Evolutionary conservation across 2,113 vertebrate genomes (phyloP).

Genomic region (Balaeniceps rex): DNA sequence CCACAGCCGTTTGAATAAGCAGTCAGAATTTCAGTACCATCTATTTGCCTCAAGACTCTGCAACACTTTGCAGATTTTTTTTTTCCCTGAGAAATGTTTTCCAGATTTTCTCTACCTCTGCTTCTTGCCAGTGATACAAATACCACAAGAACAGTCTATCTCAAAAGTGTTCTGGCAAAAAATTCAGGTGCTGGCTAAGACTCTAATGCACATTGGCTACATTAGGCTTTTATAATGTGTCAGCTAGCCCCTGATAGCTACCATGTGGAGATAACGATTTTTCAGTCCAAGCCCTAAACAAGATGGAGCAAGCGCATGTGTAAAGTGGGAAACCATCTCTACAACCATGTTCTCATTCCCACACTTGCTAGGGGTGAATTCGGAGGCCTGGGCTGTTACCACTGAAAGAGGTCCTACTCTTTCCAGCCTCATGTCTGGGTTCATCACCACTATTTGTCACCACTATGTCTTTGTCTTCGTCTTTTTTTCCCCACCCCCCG

Average conservation of each 20-base stretch:
- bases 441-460: background rate
- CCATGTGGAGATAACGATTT: slow-evolving; percentile 39
- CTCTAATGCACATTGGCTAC: background rate
- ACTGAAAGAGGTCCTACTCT: background rate
- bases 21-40: background rate
- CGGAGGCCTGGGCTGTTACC: background rate
- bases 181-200: slow-evolving; percentile 16
- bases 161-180: slow-evolving; percentile 50
- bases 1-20: background rate
- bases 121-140: slow-evolving; percentile 30
- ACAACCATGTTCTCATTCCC: background rate
- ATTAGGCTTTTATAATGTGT: slow-evolving; percentile 37
- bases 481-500: background rate
- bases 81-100: slow-evolving; percentile 13
- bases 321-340: background rate
- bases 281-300: background rate
- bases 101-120: slow-evolving; percentile 41
- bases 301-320: background rate
- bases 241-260: slow-evolving; percentile 29
- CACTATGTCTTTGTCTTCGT: slow-evolving; percentile 24
- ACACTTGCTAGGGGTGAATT: background rate
- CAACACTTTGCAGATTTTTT: background rate
- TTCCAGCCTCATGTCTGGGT: background rate
- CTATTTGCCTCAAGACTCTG: background rate
- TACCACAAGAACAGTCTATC: slow-evolving; percentile 8